Evolutionary conservation across 2,113 vertebrate species (phyloP).

Genomic region (Misgurnus anguillicaudatus): DNA sequence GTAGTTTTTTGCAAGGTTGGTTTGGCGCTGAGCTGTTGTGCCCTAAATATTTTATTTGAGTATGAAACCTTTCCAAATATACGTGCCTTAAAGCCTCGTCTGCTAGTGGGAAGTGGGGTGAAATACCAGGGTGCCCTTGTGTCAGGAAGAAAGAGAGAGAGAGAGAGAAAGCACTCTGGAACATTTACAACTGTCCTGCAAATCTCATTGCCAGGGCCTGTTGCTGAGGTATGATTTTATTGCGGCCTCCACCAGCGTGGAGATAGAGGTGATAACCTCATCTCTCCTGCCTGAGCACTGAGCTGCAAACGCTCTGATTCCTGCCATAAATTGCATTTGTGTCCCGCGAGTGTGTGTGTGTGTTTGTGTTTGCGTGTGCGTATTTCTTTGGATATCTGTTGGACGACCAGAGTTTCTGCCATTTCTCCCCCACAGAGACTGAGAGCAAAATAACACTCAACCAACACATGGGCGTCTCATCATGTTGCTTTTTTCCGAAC

Average conservation of each 20-base stretch:
- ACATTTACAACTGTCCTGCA: conserved; percentile 70
- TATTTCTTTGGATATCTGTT: conserved; percentile 12
- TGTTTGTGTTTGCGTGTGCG: conserved; percentile 27
- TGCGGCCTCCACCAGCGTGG: conserved; percentile 65
- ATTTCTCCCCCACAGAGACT: background rate
- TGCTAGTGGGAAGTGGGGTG: conserved; percentile 50
- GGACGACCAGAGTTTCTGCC: conserved; percentile 12
- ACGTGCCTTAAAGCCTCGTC: conserved; percentile 39
- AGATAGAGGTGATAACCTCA: conserved; percentile 68
- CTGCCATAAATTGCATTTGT: conserved; percentile 64
- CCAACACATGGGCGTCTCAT: background rate
- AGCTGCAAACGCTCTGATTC: conserved; percentile 58
- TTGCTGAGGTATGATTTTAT: conserved; percentile 69
- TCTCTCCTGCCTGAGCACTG: conserved; percentile 61
- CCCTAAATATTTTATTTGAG: conserved; percentile 35
- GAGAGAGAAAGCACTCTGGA: conserved; percentile 59
- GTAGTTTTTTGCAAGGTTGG: background rate
- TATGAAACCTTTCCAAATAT: conserved; percentile 36
- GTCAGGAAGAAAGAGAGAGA: conserved; percentile 28
- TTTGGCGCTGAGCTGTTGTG: background rate
- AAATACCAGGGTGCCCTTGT: conserved; percentile 63
- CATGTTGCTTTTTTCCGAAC: background rate
- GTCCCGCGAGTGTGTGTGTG: conserved; percentile 44
- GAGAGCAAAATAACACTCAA: conserved; percentile 4
- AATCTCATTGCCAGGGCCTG: conserved; percentile 62